Evolutionary conservation across 30 jellyfish, hydroid and myxozoan genomes (phyloP).

Genomic region (Aurelia aurita): DNA sequence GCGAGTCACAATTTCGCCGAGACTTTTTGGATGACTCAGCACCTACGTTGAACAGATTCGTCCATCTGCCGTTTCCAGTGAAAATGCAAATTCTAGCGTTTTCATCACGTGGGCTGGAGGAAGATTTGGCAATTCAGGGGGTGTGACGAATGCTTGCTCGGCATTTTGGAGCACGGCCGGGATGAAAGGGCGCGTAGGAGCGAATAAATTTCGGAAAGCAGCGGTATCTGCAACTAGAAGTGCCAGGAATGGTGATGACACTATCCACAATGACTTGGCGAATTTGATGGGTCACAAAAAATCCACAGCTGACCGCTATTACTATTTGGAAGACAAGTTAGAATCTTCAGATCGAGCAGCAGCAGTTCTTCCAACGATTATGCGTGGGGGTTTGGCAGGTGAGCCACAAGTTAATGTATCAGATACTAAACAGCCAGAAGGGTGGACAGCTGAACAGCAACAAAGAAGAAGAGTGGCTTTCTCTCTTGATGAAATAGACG

Average conservation of each 20-base stretch:
- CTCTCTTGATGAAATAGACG: conserved; percentile 12
- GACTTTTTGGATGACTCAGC: conserved; percentile 49
- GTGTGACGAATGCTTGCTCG: conserved; percentile 30
- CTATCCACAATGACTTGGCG: conserved; percentile 49
- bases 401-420: neutral
- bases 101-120: conserved; percentile 46
- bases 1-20: conserved; percentile 13
- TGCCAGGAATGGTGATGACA: neutral
- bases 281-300: conserved; percentile 57
- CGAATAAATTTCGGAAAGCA: conserved; percentile 43
- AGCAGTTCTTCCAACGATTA: conserved; percentile 16
- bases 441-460: too few species aligned
- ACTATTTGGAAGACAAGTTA: conserved; percentile 25
- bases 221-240: conserved; percentile 43
- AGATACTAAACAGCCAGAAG: neutral
- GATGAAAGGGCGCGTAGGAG: conserved; percentile 53
- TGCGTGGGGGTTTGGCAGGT: conserved; percentile 1
- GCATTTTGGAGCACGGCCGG: conserved; percentile 41
- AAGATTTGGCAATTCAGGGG: conserved; percentile 33
- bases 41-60: conserved; percentile 21
- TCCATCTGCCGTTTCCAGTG: neutral
- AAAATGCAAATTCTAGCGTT: conserved; percentile 9
- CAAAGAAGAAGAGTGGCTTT: conserved; percentile 6
- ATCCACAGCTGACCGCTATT: conserved; percentile 43
- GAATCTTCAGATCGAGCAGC: conserved; percentile 56